Evolutionary conservation across 2,797 vertebrate species (phyloP).

Genomic region (Trematomus bernacchii): DNA sequence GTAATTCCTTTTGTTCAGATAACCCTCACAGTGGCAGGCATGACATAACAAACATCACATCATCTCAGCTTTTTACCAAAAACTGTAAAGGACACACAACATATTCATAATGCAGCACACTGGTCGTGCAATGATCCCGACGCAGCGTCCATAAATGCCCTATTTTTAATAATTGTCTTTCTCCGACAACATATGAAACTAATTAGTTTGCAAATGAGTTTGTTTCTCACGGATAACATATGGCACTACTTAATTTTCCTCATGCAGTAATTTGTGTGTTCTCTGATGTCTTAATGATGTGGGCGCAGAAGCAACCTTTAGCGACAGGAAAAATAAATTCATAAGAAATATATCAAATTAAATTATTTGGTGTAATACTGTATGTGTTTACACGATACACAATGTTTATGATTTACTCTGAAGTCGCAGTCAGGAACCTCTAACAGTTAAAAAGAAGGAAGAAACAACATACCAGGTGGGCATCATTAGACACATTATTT

Average conservation of each 20-base stretch:
- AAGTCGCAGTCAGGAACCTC: too few species aligned
- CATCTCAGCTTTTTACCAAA: not conserved
- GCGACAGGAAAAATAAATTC: not conserved
- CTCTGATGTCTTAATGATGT: not conserved
- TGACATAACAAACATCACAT: constrained; percentile 3
- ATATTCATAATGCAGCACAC: not conserved
- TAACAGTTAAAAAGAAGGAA: too few species aligned
- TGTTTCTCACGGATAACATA: not conserved
- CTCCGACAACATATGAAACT: not conserved
- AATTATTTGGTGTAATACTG: not conserved
- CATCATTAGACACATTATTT: not conserved
- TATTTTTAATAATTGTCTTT: not conserved
- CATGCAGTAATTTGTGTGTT: not conserved
- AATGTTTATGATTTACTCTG: too few species aligned
- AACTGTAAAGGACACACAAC: not conserved
- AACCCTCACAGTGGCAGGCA: not conserved
- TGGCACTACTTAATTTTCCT: not conserved
- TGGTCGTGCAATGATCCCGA: not conserved
- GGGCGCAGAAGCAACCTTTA: not conserved
- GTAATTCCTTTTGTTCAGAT: not conserved
- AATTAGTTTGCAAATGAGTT: constrained; percentile 1
- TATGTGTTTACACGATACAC: too few species aligned
- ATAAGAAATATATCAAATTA: too few species aligned
- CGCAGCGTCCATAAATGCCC: too few species aligned
- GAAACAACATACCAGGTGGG: too few species aligned